Base-by-base conservation (phyloP, 1,140 invertebrate species). In the Tenebrio molitor region DNA sequence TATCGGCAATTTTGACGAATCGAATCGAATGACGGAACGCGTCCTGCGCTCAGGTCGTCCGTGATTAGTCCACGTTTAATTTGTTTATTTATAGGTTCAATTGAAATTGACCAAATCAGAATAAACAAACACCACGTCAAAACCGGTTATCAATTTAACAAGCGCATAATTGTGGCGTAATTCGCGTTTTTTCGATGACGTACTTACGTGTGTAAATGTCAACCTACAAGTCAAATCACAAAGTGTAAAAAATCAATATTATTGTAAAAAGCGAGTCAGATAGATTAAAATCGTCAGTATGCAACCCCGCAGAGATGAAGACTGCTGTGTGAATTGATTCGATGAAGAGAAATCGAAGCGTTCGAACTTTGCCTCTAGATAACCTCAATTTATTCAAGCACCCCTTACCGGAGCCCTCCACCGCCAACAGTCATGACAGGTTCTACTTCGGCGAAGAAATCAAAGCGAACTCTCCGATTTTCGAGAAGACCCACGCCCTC, bases 361-460 rank as follows among this genome's bases (percentile, higher is more conserved):
- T 58, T 25, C 50, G 50, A 58, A 25, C 50, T 29, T 12, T 58
- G 10, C 50, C 50, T 6, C 23, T 58, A 14, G 50, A 58, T 29
- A 58, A 58, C 23, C 23, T 58, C 21, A 29, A 2, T 58, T 6
- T 58, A 8, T 33, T 68, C 5, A 68, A 29, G 10, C 41, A 46
- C 16, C 39, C 41, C 41, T 33, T 23, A 25, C 64, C 64, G 0
- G 64, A 66, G 1, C 5, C 14, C 1, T 29, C n/a, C n/a, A n/a
- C n/a, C n/a, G n/a, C n/a, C n/a, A n/a, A n/a, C n/a, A n/a, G n/a
- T 6, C 10, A 44, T 50, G 41, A 68, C 14, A 29, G 23, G 12
- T 23, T 58, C 14, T 68, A 50, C 50, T 68, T 68, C 29, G 65
- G 65, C 7, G 65, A 68, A 23, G 65, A 25, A 19, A 34, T 46